A percentile compares a stretch with the other conserved stretches of the same genome.
phyloP scores from a whole-genome alignment of 2,113 vertebrate genomes.

The Pteronura brasiliensis region DNA sequence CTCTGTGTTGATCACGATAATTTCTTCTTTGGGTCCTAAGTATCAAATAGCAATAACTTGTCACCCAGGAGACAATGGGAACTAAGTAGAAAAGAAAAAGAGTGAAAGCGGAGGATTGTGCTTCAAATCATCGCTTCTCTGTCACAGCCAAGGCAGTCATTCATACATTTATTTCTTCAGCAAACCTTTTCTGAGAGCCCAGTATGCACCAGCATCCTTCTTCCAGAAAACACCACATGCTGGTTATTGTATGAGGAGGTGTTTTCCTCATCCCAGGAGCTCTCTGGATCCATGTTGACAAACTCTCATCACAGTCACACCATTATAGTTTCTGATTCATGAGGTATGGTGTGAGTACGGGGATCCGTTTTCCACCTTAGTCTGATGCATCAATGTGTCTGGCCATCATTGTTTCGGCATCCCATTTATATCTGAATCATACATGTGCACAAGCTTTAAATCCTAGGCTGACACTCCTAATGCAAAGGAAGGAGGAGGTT shows the following conservation, averaged over 20 bases:
- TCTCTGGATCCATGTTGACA: background rate
- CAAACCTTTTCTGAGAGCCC: background rate
- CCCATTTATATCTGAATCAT: background rate
- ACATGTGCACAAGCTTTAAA: background rate
- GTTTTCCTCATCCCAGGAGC: background rate
- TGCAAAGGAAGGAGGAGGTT: background rate
- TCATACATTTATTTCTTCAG: background rate
- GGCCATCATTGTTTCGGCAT: background rate
- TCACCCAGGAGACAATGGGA: background rate
- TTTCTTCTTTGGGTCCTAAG: background rate
- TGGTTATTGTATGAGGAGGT: background rate
- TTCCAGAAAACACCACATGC: background rate
- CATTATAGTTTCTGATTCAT: background rate
- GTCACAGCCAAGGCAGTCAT: background rate
- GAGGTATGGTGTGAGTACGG: accelerated
- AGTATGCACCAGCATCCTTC: background rate
- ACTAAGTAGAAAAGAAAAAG: background rate
- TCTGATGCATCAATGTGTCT: background rate
- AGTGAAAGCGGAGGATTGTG: background rate
- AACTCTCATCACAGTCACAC: background rate
- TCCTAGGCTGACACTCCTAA: background rate
- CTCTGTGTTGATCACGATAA: background rate
- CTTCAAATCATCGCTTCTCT: background rate
- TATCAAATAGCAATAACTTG: background rate
- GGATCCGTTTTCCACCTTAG: background rate